Base-by-base conservation (phyloP, 2,113 vertebrate genomes). In the Varanus salvator region DNA sequence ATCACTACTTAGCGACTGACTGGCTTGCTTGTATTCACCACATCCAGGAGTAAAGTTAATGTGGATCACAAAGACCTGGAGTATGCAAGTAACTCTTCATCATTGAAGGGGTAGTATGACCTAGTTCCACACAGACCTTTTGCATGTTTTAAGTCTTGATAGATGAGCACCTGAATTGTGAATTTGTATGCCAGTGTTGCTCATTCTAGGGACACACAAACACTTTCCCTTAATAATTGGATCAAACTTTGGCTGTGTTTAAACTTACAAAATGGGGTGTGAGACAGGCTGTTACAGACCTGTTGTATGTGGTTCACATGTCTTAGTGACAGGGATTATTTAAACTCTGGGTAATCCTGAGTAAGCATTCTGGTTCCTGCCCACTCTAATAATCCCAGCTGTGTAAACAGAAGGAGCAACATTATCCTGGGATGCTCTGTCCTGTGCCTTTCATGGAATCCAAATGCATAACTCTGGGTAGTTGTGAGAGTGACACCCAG, bases 261-360 rank as follows among this genome's bases (percentile, higher is more conserved):
- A 75, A 82, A 6, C 9, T 66, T 81, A 48, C 57, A n/a, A 50
- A 12, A 34, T 71, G 71, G 38, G 50, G 17, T 6, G 52, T 91
- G 88, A 90, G 81, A 90, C 3, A 17, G 34, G 9, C 78, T 93
- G 81, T 87, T 52, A 57, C 3, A 89, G 76, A 80, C 50, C 19
- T 91, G 54, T 60, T 23, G 1, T 25, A 29, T 71, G 27, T 71
- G 57, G 57, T 64, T 9, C 60, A 64, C 60, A 64, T 64, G 60
- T 64, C 60, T 19, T 3, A 19, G 3, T 19, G 17, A 64, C 60
- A 19, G 60, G 60, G 60, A 64, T 64, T 64, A 19, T 64, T 64
- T 19, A 64, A 64, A 21, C 15, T 3, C 60, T 64, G 60, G 17
- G 60, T 21, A 64, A 64, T 64, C 1, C 15, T 64, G 60, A 64